Percentiles rank a stretch among this genome's conserved stretches.
These are phyloP conservation scores for Pangasianodon gigas DNA, from an alignment of 2,113 vertebrate species.

Conservation along the genomic window DNA sequence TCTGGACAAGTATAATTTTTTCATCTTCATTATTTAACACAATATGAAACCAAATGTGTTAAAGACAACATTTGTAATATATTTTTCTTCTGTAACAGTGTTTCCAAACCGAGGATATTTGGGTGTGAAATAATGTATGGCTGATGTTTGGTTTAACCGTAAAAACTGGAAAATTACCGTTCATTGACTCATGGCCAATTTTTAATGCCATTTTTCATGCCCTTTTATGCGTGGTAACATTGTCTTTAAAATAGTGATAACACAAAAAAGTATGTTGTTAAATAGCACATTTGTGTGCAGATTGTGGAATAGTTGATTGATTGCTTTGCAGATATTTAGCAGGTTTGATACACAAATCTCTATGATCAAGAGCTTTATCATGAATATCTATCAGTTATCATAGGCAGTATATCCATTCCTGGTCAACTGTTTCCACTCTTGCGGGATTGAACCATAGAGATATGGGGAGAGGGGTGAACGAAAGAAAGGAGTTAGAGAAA, in stretches of 20 bases:
- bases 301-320: neutral
- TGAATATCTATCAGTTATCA: neutral
- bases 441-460: slow-evolving; percentile 14
- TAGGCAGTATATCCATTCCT: neutral
- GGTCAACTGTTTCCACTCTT: slow-evolving; percentile 36
- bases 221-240: neutral
- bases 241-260: neutral
- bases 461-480: slow-evolving; percentile 28
- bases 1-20: neutral
- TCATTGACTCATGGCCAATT: neutral
- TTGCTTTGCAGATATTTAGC: neutral
- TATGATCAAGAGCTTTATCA: neutral
- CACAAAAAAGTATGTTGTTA: neutral
- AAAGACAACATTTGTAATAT: neutral
- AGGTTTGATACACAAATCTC: neutral
- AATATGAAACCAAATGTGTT: neutral
- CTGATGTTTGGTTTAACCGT: neutral
- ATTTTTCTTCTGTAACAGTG: neutral
- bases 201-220: neutral
- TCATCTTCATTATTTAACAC: neutral
- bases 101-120: neutral
- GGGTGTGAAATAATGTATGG: neutral
- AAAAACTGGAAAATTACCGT: neutral
- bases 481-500: slow-evolving; percentile 45
- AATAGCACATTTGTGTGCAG: neutral